Conservation (phyloP, 2,113 vertebrate species). For the Grallaria varia region DNA sequence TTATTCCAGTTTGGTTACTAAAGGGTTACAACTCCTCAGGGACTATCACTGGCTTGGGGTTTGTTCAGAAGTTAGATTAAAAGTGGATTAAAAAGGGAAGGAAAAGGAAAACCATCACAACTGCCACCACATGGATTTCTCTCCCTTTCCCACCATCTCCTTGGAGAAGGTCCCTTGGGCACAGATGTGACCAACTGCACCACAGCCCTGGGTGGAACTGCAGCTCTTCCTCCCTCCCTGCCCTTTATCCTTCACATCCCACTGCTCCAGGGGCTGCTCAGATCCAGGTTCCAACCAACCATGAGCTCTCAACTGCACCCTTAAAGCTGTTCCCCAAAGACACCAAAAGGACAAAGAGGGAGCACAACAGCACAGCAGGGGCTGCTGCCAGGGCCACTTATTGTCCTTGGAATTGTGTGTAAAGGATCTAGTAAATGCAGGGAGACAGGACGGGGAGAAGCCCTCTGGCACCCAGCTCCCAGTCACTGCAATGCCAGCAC, state of each 20-base stretch:
- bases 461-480: slow-evolving; percentile 59
- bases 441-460: slow-evolving; percentile 22
- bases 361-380: not conserved
- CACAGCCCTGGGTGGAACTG: not conserved
- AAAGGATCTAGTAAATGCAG: not conserved
- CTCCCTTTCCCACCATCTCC: not conserved
- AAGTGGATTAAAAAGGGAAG: not conserved
- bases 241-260: not conserved
- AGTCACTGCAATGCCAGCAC: not conserved
- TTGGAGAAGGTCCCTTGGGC: not conserved
- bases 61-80: not conserved
- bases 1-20: fast-evolving
- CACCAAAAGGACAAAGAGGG: not conserved
- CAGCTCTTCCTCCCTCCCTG: not conserved
- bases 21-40: not conserved
- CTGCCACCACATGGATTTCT: not conserved
- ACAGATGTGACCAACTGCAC: fast-evolving
- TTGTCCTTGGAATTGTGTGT: not conserved
- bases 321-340: not conserved
- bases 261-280: not conserved
- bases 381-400: not conserved
- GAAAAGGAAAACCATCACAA: not conserved
- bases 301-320: slow-evolving; percentile 35
- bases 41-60: not conserved
- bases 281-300: not conserved